Conservation (phyloP, 2,888 invertebrate species). For the Muschampia plurimacula region DNA sequence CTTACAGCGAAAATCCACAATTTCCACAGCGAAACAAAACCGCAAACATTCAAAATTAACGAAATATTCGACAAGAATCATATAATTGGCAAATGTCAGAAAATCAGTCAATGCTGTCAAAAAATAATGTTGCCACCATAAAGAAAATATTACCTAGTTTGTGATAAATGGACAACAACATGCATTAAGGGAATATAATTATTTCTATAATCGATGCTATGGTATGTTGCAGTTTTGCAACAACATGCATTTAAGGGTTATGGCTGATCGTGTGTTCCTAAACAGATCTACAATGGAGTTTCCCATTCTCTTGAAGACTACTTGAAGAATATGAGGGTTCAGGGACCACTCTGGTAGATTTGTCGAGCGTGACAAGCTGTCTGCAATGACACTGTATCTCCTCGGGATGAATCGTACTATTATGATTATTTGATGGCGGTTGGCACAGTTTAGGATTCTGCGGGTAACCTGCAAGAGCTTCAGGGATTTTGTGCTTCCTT, state of each 20-base stretch:
- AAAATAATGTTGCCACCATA: neutral
- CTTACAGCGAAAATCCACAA: too few relatives aligned
- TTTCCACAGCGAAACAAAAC: too few relatives aligned
- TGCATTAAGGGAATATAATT: neutral
- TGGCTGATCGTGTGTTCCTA: neutral
- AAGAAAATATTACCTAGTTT: neutral
- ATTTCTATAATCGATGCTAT: neutral
- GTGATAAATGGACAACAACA: neutral
- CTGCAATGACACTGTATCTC: neutral
- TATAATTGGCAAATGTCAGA: too few relatives aligned
- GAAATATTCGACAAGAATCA: too few relatives aligned
- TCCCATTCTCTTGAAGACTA: too few relatives aligned
- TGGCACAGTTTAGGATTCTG: neutral
- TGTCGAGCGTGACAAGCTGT: neutral
- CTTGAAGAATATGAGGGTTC: too few relatives aligned
- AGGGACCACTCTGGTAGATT: too few relatives aligned
- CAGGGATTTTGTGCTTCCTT: neutral
- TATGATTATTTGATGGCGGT: neutral
- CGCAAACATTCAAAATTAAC: too few relatives aligned
- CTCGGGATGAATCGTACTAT: neutral
- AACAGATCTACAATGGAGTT: too few relatives aligned
- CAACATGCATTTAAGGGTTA: slow-evolving; percentile 8
- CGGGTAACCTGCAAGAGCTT: neutral
- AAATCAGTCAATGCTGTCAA: neutral
- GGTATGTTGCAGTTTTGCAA: slow-evolving; percentile 5